Evolutionary conservation across 92 coral and sea anemone genomes (phyloP).

Genomic region (Zoanthus gigantus): DNA sequence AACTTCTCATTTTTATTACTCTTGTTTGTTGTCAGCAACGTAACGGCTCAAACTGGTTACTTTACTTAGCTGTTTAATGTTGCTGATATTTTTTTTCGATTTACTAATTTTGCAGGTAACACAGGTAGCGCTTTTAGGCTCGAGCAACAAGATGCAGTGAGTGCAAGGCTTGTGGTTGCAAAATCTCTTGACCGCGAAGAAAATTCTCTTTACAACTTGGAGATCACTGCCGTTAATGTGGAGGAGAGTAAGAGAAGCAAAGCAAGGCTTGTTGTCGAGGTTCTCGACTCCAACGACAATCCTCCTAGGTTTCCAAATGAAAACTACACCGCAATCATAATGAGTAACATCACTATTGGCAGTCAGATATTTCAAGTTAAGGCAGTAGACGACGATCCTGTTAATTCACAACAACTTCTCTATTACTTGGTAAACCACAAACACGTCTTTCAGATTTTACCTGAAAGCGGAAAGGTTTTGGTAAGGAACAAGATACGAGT

Average conservation of each 20-base stretch:
- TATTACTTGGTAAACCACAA: conserved; percentile 59
- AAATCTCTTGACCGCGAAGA: conserved; percentile 75
- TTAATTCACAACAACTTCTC: conserved; percentile 70
- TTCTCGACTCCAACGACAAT: conserved; percentile 79
- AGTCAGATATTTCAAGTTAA: conserved; percentile 71
- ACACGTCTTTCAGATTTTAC: conserved; percentile 72
- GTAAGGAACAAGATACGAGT: conserved; percentile 69
- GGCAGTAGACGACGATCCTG: conserved; percentile 75
- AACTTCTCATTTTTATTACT: no score
- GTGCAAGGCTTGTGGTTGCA: conserved; percentile 74
- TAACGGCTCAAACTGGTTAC: no score
- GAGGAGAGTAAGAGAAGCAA: conserved; percentile 78
- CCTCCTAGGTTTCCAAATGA: conserved; percentile 63
- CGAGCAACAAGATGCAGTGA: conserved; percentile 50
- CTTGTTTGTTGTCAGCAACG: no score
- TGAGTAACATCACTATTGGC: conserved; percentile 72
- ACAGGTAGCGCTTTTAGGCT: conserved; percentile 67
- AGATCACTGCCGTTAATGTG: conserved; percentile 73
- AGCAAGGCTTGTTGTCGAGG: conserved; percentile 56
- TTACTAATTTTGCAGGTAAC: conserved; percentile 62
- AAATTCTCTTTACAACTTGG: conserved; percentile 60
- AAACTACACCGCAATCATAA: conserved; percentile 64
- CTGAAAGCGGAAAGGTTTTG: conserved; percentile 74
- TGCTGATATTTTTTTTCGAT: neutral
- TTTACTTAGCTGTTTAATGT: no score